Conservation (phyloP, 1,140 invertebrate species). For the Euura saliciscinereae region DNA sequence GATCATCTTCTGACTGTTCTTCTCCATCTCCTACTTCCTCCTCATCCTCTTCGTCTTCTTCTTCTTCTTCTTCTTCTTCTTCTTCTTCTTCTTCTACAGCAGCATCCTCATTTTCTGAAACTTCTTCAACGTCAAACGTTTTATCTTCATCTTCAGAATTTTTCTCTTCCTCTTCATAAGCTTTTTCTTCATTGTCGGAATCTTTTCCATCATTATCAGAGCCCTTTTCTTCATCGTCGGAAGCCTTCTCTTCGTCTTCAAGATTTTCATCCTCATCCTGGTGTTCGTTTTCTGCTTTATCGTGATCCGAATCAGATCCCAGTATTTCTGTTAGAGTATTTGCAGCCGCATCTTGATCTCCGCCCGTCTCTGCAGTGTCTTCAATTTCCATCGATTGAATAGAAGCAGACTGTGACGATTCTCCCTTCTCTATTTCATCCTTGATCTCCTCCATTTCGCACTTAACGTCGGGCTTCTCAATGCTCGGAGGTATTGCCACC, state of each 20-base stretch:
- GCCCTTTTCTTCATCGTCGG: constrained; percentile 20
- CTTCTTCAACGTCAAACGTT: constrained; percentile 14
- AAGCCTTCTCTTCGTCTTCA: constrained; percentile 25
- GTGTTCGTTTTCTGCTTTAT: constrained; percentile 17
- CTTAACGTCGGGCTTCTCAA: constrained; percentile 1
- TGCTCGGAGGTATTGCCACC: constrained; percentile 29
- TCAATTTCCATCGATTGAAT: constrained; percentile 20
- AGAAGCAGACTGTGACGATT: constrained; percentile 19
- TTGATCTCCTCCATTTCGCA: constrained; percentile 22
- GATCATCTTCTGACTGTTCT: constrained; percentile 10
- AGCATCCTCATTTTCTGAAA: neutral
- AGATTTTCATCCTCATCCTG: constrained; percentile 20
- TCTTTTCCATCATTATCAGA: constrained; percentile 17
- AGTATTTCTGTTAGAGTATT: constrained; percentile 11
- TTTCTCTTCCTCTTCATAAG: constrained; percentile 18
- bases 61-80: constrained; percentile 19
- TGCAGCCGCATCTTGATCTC: constrained; percentile 10
- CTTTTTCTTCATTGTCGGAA: constrained; percentile 25
- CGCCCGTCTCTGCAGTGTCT: constrained; percentile 25
- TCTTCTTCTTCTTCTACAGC: neutral
- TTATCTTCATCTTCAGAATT: neutral
- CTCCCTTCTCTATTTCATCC: constrained; percentile 23
- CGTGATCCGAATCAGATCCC: constrained; percentile 15
- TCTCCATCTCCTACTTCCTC: constrained; percentile 19
- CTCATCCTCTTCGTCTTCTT: constrained; percentile 9